phyloP scores from a whole-genome alignment of 2,113 vertebrate species.

The Colistium nudipinnis region DNA sequence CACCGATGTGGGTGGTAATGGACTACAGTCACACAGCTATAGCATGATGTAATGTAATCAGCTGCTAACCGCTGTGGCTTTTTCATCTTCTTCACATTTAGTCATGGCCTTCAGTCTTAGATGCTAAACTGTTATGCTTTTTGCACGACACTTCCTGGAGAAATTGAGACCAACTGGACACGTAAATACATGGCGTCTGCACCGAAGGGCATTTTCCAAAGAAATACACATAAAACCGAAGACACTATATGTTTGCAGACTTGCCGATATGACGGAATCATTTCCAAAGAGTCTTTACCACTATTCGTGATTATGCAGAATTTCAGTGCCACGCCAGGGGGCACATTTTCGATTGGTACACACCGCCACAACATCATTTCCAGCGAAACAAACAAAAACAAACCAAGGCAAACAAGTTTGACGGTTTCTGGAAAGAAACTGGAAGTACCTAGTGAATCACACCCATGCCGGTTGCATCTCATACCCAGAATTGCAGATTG shows the following conservation, averaged over 20 bases:
- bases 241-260: background rate
- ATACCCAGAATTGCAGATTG: background rate
- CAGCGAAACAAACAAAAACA: background rate
- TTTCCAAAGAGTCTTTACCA: background rate
- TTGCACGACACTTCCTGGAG: conserved; percentile 1
- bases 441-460: background rate
- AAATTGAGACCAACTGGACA: background rate
- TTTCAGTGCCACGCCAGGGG: background rate
- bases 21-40: background rate
- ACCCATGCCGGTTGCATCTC: background rate
- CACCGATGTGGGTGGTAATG: background rate
- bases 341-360: background rate
- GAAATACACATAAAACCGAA: background rate
- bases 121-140: background rate
- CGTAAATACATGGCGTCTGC: conserved; percentile 16
- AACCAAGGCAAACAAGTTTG: background rate
- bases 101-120: background rate
- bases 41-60: background rate
- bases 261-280: background rate
- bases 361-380: too few species aligned
- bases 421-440: too few species aligned
- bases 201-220: background rate
- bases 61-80: background rate
- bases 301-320: background rate
- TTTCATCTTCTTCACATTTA: background rate